A percentile compares a stretch with the other conserved stretches of the same genome.
phyloP scores from a whole-genome alignment of 2,888 invertebrate genomes.

The Tortricodes alternella region DNA sequence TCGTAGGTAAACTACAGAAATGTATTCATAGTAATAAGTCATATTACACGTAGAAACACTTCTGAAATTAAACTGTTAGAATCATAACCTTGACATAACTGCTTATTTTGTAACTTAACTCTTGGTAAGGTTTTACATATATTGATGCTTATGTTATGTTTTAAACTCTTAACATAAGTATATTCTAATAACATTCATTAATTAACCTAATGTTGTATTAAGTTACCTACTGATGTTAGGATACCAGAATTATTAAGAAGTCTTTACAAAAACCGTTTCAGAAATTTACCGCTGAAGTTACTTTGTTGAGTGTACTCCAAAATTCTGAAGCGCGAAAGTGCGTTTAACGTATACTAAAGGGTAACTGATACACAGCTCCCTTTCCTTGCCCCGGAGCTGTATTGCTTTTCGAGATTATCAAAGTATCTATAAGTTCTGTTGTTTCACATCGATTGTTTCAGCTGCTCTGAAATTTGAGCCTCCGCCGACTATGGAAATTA shows the following conservation, averaged over 20 bases:
- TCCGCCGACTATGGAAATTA: slow-evolving; percentile 26
- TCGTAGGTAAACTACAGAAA: too few species aligned
- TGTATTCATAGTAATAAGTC: slow-evolving; percentile 10
- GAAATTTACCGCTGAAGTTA: slow-evolving; percentile 19
- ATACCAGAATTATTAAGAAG: not conserved
- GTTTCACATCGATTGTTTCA: slow-evolving; percentile 20
- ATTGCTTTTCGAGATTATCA: slow-evolving; percentile 46
- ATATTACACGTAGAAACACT: not conserved
- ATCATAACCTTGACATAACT: slow-evolving; percentile 18
- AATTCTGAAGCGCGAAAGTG: slow-evolving; percentile 41
- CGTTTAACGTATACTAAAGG: slow-evolving; percentile 51
- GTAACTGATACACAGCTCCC: slow-evolving; percentile 52
- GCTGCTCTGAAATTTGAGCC: slow-evolving; percentile 28
- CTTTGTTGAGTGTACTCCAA: slow-evolving; percentile 4
- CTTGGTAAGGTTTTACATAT: not conserved
- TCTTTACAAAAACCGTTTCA: slow-evolving; percentile 6
- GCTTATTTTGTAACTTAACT: not conserved
- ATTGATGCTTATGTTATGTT: not conserved
- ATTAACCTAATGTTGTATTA: too few species aligned
- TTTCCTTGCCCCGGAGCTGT: slow-evolving; percentile 47
- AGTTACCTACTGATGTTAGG: too few species aligned
- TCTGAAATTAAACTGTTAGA: slow-evolving; percentile 19
- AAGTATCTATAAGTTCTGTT: slow-evolving; percentile 38
- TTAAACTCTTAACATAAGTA: too few species aligned
- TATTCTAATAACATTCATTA: too few species aligned